A percentile compares a stretch with the other conserved stretches of the same genome.
Evolutionary conservation across 2,888 invertebrate species (phyloP).

Genomic region (Chironomus tentans): DNA sequence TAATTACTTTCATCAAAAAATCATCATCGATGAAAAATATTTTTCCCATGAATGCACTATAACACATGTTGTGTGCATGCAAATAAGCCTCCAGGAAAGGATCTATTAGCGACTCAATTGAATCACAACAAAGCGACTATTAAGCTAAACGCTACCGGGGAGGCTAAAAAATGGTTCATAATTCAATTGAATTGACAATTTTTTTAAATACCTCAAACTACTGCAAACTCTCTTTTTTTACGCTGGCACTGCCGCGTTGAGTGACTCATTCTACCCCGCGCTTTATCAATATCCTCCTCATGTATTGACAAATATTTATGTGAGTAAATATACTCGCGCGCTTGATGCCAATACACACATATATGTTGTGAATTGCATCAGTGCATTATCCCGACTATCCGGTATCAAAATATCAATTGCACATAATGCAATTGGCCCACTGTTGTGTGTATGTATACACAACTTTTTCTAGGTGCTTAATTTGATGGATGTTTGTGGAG

Average conservation of each 20-base stretch:
- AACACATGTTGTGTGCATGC: no score
- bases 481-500: no score
- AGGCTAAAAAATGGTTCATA: constrained; percentile 4
- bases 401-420: constrained; percentile 26
- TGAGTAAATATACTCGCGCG: constrained; percentile 3
- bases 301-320: constrained; percentile 21
- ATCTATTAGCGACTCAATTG: neutral
- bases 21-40: no score
- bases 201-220: neutral
- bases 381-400: constrained; percentile 10
- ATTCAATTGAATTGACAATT: constrained; percentile 20
- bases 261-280: neutral
- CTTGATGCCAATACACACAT: neutral
- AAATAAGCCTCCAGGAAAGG: neutral
- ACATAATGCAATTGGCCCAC: constrained; percentile 22
- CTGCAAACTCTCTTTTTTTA: neutral
- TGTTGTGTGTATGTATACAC: neutral
- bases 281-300: neutral
- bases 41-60: no score
- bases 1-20: no score
- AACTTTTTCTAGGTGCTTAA: no score
- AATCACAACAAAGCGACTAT: neutral
- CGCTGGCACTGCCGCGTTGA: neutral
- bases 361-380: neutral
- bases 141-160: neutral